Evolutionary conservation across 2,797 vertebrate genomes (phyloP).

Genomic region (Chaenodraco wilsoni): DNA sequence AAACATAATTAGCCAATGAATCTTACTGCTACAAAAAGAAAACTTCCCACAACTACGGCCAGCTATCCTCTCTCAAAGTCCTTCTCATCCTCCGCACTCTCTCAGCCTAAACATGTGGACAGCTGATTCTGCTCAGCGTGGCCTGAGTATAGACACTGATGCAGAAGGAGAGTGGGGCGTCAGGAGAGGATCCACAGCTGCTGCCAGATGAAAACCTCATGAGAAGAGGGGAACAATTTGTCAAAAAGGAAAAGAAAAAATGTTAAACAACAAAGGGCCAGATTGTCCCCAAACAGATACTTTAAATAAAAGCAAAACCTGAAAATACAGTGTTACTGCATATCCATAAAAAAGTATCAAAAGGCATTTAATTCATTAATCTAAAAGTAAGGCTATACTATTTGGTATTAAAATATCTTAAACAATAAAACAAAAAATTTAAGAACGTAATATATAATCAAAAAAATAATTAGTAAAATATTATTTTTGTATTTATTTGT

Average conservation of each 20-base stretch:
- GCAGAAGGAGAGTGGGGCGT: constrained; percentile 33
- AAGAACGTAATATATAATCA: too few species aligned
- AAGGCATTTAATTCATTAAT: too few species aligned
- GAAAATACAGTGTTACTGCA: too few species aligned
- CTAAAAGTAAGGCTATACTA: too few species aligned
- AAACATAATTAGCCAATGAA: constrained; percentile 7
- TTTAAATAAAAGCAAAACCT: background rate
- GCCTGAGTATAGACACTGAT: constrained; percentile 57
- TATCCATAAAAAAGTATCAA: too few species aligned
- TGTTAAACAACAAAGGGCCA: background rate
- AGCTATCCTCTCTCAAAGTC: constrained; percentile 24
- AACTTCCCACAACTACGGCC: background rate
- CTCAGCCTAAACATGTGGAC: constrained; percentile 57
- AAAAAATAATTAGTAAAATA: too few species aligned
- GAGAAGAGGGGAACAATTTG: background rate
- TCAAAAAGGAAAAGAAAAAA: background rate
- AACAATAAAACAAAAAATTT: too few species aligned
- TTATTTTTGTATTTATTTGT: too few species aligned
- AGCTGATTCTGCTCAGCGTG: constrained; percentile 63
- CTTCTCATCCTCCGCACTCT: constrained; percentile 42
- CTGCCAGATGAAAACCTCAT: constrained; percentile 6
- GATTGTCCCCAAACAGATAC: background rate
- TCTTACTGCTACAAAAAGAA: background rate
- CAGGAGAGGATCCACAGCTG: constrained; percentile 67
- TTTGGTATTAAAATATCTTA: too few species aligned